These are phyloP conservation scores for Planiliza haematocheilus DNA, from an alignment of 2,113 vertebrate genomes.

Conservation along the genomic window DNA sequence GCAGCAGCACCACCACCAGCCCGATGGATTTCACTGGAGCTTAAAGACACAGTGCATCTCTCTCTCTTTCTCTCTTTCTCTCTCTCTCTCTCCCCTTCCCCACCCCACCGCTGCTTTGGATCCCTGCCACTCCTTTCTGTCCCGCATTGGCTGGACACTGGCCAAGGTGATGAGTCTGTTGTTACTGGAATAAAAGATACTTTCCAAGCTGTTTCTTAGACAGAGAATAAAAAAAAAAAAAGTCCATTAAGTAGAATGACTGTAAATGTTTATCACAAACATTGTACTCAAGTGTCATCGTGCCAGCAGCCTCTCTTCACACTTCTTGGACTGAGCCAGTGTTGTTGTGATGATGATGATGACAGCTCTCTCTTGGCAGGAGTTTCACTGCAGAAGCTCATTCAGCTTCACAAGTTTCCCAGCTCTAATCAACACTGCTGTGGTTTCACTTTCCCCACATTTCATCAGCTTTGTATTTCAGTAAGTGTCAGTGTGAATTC, in stretches of 20 bases:
- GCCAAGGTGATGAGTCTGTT: constrained; percentile 72
- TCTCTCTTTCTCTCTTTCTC: constrained; percentile 3
- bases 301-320: constrained; percentile 1
- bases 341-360: constrained; percentile 19
- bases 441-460: constrained; percentile 32
- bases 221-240: too few relatives aligned
- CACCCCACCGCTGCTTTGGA: constrained; percentile 25
- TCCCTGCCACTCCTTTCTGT: constrained; percentile 65
- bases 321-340: constrained; percentile 13
- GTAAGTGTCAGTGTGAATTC: too few relatives aligned
- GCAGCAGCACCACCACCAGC: too few relatives aligned
- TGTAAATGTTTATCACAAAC: not conserved
- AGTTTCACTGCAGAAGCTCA: constrained; percentile 41
- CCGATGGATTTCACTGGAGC: constrained; percentile 38
- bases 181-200: constrained; percentile 50
- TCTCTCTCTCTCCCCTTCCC: not conserved
- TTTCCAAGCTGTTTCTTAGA: not conserved
- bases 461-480: constrained; percentile 17
- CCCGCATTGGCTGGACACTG: constrained; percentile 70
- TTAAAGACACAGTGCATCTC: constrained; percentile 72
- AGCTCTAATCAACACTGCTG: too few relatives aligned
- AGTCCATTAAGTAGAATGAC: not conserved
- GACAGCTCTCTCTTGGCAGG: constrained; percentile 39
- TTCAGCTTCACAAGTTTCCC: constrained; percentile 16
- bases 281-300: not conserved